These are phyloP conservation scores for Myotis brandtii DNA, from an alignment of 2,113 vertebrate species.

Conservation along the genomic window DNA sequence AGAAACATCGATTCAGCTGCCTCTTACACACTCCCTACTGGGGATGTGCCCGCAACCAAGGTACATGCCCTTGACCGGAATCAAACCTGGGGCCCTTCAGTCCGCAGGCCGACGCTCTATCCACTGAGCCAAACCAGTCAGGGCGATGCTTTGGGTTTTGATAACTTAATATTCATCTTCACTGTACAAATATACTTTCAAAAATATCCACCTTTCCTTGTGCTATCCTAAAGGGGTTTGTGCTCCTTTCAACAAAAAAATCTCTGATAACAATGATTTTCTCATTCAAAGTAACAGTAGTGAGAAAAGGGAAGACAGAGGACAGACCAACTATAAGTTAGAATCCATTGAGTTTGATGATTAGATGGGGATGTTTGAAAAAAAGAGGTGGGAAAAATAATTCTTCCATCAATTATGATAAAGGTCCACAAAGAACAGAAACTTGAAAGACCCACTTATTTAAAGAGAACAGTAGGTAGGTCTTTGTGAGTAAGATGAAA, in stretches of 20 bases:
- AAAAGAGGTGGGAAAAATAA: neutral
- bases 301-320: constrained; percentile 12
- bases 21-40: too few relatives aligned
- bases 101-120: too few relatives aligned
- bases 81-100: too few relatives aligned
- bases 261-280: constrained; percentile 14
- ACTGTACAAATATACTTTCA: neutral
- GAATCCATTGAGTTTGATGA: constrained; percentile 17
- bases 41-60: too few relatives aligned
- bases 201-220: neutral
- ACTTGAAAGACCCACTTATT: constrained; percentile 2
- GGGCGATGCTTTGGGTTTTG: neutral
- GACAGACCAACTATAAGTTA: constrained; percentile 41
- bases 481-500: neutral
- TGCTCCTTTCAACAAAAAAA: neutral
- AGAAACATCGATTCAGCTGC: too few relatives aligned
- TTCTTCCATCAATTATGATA: constrained; percentile 8
- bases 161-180: neutral
- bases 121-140: too few relatives aligned
- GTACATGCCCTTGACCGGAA: too few relatives aligned
- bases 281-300: neutral
- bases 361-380: constrained; percentile 11
- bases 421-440: neutral
- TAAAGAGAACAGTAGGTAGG: neutral
- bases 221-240: neutral